Evolutionary conservation across 1,140 invertebrate genomes (phyloP), one percentile per base, ranked within the genome.

Genomic region (Diachasma alloeum): DNA sequence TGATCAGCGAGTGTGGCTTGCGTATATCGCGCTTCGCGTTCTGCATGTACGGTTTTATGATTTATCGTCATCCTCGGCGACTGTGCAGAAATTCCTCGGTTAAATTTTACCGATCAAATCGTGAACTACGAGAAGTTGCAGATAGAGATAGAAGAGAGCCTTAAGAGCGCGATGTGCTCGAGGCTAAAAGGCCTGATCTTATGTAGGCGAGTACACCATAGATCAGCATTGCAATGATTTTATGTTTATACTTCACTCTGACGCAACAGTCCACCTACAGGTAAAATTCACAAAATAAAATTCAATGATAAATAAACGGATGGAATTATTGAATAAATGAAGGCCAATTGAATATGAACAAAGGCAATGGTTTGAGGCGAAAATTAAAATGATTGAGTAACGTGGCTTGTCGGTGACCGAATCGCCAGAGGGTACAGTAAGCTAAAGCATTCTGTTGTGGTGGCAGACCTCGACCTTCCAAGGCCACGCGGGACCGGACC

Each of bases 1-100:
- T 37, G 63, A 44, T 42, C 10, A 74, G 39, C 4, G 19, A 42
- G 26, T 59, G 36, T 75, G n/a, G 48, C 59, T 71, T 67, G 42
- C 53, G 63, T 44, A 48, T 72, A 42, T 74, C 67, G 68, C 48
- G 37, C 39, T 75, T 56, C 70, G 56, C 56, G 75, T 77, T 77
- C 74, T 81, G 78, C 79, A 75, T 75, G 59, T 75, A 75, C 46
- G 67, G 79, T 72, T 80, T 81, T 77, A 82, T 79, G 81, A 82
- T 82, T 81, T 81, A 82, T 80, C 81, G 81, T 36, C 79, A 79
- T 81, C 79, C 77, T 79, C 78, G 73, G 56, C 59, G 48, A 48
- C 53, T 46, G 5, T 59, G 70, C 56, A 79, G 74, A 75, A 82
- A 81, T 82, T 82, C 76, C 78, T 53, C 42, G 5, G 4, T 5